Base-by-base conservation (phyloP, 1,140 invertebrate species). In the Sarcophaga peregrina region DNA sequence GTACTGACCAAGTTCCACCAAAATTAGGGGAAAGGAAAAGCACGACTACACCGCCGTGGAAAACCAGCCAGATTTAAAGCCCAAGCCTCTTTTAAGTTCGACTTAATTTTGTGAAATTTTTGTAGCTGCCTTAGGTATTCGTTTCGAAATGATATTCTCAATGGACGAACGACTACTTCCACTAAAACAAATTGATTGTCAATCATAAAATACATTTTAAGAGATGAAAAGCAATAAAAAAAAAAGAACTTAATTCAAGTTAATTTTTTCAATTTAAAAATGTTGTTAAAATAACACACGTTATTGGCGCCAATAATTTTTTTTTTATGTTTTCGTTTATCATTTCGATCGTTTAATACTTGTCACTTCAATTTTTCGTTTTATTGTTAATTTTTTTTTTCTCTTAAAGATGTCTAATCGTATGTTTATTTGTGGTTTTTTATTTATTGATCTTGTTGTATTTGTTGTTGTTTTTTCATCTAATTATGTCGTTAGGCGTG, bases 191-290 rank as follows among this genome's bases (percentile, higher is more conserved):
- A 37, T 37, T 37, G 25, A 58, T 58, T 58, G n/a, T 58, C n/a
- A 58, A 58, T 58, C 13, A 58, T 58, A 58, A 11, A 11, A 58
- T 11, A 58, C 54, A 37, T 37, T 37, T 37, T 37, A 37, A 37
- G 25, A 37, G 25, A 37, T 37, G 25, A 37, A 37, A 37, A 37
- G 25, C 25, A 37, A 37, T 37, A 37, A 37, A 13, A 58, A 58
- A 54, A 13, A 10, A 58, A 11, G n/a, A 6, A 58, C 13, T 58
- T 58, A 58, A 58, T 11, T 15, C 54, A n/a, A 15, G n/a, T 58
- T 58, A 58, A 58, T 15, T 58, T 37, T 58, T 15, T 15, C 54
- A 58, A 58, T 58, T 58, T 68, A 68, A 68, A 68, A 68, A 37
- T 37, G 17, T 68, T 68, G 62, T 58, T 58, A 68, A 68, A 20